Evolutionary conservation across 2,888 invertebrate genomes (phyloP).

Genomic region (Cyaniris semiargus): DNA sequence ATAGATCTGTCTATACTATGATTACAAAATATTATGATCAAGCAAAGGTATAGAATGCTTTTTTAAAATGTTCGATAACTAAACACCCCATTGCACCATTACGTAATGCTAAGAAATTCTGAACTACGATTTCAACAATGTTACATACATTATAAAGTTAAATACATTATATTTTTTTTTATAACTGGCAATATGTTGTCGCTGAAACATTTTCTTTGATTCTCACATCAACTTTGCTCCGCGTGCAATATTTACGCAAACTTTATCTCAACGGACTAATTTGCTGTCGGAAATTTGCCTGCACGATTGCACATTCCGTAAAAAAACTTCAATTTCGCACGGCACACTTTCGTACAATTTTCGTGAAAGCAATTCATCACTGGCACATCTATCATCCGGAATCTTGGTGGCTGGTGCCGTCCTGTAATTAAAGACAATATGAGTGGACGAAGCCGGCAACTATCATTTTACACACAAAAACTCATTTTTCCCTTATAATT

Average conservation of each 20-base stretch:
- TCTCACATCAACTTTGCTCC: not conserved
- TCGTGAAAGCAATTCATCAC: conserved; percentile 76
- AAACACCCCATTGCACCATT: too few relatives aligned
- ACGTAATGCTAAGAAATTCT: too few relatives aligned
- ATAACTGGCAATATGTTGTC: too few relatives aligned
- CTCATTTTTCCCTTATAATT: too few relatives aligned
- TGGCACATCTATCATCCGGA: conserved; percentile 66
- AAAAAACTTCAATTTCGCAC: conserved; percentile 65
- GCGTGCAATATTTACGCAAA: conserved; percentile 49
- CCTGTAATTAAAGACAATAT: conserved; percentile 58
- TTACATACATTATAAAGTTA: too few relatives aligned
- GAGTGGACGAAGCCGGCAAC: too few relatives aligned
- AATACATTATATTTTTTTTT: too few relatives aligned
- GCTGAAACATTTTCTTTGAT: not conserved
- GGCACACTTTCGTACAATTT: conserved; percentile 75
- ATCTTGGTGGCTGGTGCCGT: conserved; percentile 55
- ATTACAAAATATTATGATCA: too few relatives aligned
- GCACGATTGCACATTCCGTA: conserved; percentile 54
- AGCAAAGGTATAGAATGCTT: too few relatives aligned
- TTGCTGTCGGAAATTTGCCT: conserved; percentile 48
- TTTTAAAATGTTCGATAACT: too few relatives aligned
- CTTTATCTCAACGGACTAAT: conserved; percentile 33
- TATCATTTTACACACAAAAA: too few relatives aligned
- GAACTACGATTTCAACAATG: too few relatives aligned
- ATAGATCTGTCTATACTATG: not conserved